Evolutionary conservation across 2,113 vertebrate genomes (phyloP).

Genomic region (Coreoperca whiteheadi): DNA sequence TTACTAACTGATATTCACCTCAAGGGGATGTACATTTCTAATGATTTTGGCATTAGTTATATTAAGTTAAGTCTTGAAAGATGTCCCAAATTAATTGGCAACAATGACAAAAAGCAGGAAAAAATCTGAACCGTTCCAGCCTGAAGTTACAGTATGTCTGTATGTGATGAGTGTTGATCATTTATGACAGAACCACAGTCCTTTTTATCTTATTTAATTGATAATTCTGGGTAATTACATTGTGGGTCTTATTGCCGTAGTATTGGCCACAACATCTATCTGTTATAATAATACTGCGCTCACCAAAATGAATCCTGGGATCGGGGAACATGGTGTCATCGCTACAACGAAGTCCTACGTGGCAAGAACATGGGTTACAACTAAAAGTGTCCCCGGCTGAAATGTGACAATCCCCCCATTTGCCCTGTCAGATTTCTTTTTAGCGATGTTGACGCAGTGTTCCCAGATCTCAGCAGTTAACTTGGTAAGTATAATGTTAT

Average conservation of each 20-base stretch:
- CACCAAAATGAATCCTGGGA: background rate
- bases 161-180: background rate
- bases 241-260: background rate
- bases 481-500: background rate
- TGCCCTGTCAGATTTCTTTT: background rate
- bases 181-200: background rate
- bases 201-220: background rate
- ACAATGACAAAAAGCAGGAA: constrained; percentile 13
- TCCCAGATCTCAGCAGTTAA: background rate
- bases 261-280: background rate
- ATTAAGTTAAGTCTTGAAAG: background rate
- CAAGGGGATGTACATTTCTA: constrained; percentile 22
- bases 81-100: constrained; percentile 19
- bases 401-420: background rate
- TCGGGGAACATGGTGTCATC: background rate
- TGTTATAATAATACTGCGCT: no score
- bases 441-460: background rate
- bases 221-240: background rate
- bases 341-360: no score
- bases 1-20: constrained; percentile 30
- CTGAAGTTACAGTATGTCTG: background rate
- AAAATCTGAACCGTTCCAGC: background rate
- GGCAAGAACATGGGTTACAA: background rate
- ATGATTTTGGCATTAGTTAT: constrained; percentile 9
- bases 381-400: background rate